phyloP scores from a whole-genome alignment of 2,113 vertebrate species.

The Empidonax alnorum region DNA sequence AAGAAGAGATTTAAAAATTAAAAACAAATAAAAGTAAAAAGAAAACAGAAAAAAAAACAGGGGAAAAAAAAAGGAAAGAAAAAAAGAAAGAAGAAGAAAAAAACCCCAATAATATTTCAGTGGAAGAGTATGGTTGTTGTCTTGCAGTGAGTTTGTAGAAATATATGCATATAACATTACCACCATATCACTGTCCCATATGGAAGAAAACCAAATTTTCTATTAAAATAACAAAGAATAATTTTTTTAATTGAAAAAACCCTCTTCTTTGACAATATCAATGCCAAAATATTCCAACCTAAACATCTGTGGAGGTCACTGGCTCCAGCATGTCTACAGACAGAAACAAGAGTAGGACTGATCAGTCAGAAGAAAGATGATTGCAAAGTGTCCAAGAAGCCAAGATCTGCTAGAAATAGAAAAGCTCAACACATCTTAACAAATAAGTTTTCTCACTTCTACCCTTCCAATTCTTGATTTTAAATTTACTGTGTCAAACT shows the following conservation, averaged over 20 bases:
- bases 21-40: neutral
- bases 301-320: neutral
- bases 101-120: neutral
- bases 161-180: neutral
- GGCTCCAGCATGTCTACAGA: neutral
- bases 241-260: neutral
- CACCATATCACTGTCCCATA: neutral
- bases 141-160: neutral
- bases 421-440: neutral
- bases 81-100: neutral
- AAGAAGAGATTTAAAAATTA: neutral
- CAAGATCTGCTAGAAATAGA: neutral
- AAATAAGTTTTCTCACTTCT: neutral
- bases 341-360: neutral
- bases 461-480: neutral
- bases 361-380: neutral
- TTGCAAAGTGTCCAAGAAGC: neutral
- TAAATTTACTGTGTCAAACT: neutral
- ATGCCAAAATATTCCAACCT: neutral
- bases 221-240: neutral
- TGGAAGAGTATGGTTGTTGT: neutral
- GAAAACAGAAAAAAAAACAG: neutral
- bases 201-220: neutral
- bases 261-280: neutral
- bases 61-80: no score